Conservation (phyloP, 1,140 invertebrate genomes). For the Ectropis grisescens region DNA sequence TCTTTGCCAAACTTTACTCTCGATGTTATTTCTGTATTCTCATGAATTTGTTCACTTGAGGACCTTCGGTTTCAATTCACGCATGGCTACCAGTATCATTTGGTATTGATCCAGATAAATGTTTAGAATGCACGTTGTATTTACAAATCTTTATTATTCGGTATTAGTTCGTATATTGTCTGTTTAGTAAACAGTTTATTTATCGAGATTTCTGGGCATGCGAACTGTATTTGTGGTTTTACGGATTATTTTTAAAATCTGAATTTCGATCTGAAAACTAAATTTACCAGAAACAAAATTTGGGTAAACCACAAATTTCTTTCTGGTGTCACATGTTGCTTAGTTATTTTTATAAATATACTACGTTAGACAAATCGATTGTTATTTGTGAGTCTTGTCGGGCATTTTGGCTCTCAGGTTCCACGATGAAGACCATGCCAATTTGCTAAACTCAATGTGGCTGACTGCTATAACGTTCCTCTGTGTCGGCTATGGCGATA, state of each 20-base stretch:
- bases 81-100: conserved; percentile 58
- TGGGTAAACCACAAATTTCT: no score
- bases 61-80: conserved; percentile 38
- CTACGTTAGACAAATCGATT: background rate
- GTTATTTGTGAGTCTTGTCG: conserved; percentile 67
- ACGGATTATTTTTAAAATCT: no score
- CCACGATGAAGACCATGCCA: conserved; percentile 89
- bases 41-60: conserved; percentile 32
- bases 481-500: conserved; percentile 87
- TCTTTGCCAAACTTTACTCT: conserved; percentile 32
- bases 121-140: conserved; percentile 67
- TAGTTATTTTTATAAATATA: background rate
- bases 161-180: conserved; percentile 28
- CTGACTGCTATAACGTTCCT: conserved; percentile 92
- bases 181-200: conserved; percentile 27
- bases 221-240: background rate
- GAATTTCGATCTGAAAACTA: no score
- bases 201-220: conserved; percentile 43
- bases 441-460: conserved; percentile 94
- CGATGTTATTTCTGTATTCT: conserved; percentile 45
- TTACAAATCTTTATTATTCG: conserved; percentile 30
- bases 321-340: no score
- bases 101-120: conserved; percentile 47
- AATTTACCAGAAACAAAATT: no score
- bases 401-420: conserved; percentile 76